Conservation (phyloP, 2,797 vertebrate genomes). For the Malurus leucopterus region DNA sequence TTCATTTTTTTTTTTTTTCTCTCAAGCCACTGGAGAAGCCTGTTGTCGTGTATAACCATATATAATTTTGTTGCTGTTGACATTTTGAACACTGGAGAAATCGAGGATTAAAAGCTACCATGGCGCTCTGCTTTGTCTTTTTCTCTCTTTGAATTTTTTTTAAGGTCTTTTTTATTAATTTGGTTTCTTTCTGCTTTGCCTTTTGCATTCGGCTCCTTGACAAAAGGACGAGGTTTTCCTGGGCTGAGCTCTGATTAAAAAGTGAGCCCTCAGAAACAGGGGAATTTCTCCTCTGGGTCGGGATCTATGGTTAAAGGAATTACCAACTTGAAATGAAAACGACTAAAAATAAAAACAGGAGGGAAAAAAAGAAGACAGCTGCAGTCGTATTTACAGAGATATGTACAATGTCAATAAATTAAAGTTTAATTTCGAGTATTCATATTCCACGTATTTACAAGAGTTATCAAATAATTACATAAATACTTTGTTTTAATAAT, state of each 20-base stretch:
- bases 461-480: constrained; percentile 99
- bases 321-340: constrained; percentile 78
- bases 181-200: background rate
- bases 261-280: background rate
- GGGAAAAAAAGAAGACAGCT: constrained; percentile 66
- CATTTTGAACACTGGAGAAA: too few species aligned
- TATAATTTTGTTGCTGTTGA: background rate
- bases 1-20: background rate
- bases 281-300: background rate
- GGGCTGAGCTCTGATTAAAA: background rate
- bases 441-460: constrained; percentile 96
- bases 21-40: constrained; percentile 77
- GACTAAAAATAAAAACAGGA: constrained; percentile 65
- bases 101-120: too few species aligned
- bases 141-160: background rate
- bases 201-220: background rate
- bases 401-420: constrained; percentile 98
- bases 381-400: constrained; percentile 89
- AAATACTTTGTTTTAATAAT: constrained; percentile 97
- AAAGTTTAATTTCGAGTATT: constrained; percentile 92
- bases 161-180: background rate
- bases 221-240: background rate
- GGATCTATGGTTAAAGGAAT: constrained; percentile 30
- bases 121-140: too few species aligned
- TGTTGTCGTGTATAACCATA: constrained; percentile 65